phyloP scores from a whole-genome alignment of 2,888 invertebrate genomes.

The Atrina japonica region DNA sequence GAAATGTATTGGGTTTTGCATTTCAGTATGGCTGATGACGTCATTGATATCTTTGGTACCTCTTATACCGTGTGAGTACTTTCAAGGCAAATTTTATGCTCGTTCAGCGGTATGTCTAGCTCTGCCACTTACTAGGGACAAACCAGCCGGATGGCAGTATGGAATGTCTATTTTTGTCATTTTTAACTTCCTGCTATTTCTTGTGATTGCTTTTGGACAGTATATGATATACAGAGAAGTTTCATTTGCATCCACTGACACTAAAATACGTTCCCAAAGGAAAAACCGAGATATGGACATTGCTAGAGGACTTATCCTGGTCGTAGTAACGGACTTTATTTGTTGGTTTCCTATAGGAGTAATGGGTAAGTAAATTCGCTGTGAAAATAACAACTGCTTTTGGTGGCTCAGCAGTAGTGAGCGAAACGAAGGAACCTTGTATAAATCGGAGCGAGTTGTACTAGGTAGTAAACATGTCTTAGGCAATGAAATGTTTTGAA shows the following conservation, averaged over 20 bases:
- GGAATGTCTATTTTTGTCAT: constrained; percentile 37
- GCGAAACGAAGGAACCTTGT: no score
- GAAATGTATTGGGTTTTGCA: not conserved
- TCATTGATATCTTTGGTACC: constrained; percentile 25
- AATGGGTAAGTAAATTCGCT: constrained; percentile 53
- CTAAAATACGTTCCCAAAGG: constrained; percentile 27
- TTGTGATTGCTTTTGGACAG: constrained; percentile 33
- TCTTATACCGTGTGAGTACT: constrained; percentile 24
- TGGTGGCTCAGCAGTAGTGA: no score
- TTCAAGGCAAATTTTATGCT: constrained; percentile 39
- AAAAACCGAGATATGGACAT: constrained; percentile 62
- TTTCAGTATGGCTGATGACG: constrained; percentile 11
- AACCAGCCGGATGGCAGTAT: constrained; percentile 42
- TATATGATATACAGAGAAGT: constrained; percentile 40
- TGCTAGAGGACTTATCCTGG: constrained; percentile 73
- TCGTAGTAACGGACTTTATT: constrained; percentile 72
- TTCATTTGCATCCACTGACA: not conserved
- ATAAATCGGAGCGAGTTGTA: no score
- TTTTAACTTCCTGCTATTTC: constrained; percentile 35
- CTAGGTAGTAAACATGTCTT: no score
- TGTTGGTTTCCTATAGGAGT: constrained; percentile 74
- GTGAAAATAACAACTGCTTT: no score
- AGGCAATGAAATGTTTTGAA: no score
- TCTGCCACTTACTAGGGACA: constrained; percentile 37
- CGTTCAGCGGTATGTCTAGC: constrained; percentile 40